Evolutionary conservation across 2,888 invertebrate species (phyloP), one percentile per base, ranked within the genome.

Genomic region (Melitaea athalia): DNA sequence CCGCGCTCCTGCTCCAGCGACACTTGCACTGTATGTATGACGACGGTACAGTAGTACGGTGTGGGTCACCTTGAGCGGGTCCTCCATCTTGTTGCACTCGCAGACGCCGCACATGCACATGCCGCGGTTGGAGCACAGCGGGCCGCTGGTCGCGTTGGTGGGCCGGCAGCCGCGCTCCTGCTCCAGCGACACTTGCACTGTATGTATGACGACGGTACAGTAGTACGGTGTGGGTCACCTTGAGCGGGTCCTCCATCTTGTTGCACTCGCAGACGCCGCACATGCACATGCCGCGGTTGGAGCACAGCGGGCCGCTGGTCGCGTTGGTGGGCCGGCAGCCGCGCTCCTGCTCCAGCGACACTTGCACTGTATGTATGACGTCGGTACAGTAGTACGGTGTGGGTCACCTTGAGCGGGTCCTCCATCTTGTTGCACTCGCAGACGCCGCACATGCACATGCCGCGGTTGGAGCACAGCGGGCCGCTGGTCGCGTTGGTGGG

Each of bases 91-190:
- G 74, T 95, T 93, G 86, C 99, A 99, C 60, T 94, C 93, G 90
- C 99, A 99, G 67, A 94, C 93, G 67, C 98, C 98, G 86, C 99
- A 99, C 72, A 95, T 95, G 87, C 99, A 99, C 4, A 92, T 94
- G 52, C 99, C 99, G 77, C 97, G 95, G 59, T 96, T 97, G 63
- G 97, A 97, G 89, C 98, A 98, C 17, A 97, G 89, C 76, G 94
- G 90, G 78, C 96, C 97, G 86, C 94, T 94, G 88, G 95, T 94
- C 1, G 94, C 93, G 83, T 96, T 96, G 79, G 95, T 95, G 42
- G 94, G 94, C 31, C 95, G 93, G 78, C 97, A 97, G 74, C 94
- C 95, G 66, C 94, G 89, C 75, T 89, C 89, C 81, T 90, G 91
- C 76, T 91, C 91, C 55, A 81, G 77, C 31, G 88, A 86, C 63